These are phyloP conservation scores for Dicrostonyx torquatus DNA, from an alignment of 2,797 vertebrate species.

Conservation along the genomic window DNA sequence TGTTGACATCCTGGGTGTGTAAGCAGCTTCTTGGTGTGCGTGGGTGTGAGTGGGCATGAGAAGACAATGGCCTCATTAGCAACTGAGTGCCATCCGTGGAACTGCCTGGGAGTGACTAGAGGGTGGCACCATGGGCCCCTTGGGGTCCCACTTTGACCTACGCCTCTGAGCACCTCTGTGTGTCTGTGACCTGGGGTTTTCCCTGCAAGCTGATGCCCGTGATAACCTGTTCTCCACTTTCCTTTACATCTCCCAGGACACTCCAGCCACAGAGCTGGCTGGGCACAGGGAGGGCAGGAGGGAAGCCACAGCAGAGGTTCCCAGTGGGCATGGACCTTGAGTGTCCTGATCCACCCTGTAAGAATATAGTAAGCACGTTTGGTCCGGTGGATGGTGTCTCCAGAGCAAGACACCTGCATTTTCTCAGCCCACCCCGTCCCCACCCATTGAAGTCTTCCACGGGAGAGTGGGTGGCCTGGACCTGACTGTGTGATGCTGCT, in stretches of 20 bases:
- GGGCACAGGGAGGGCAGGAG: accelerated
- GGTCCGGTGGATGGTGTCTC: background rate
- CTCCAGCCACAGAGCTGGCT: background rate
- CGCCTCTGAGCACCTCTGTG: background rate
- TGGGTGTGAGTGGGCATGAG: background rate
- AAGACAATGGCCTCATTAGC: accelerated
- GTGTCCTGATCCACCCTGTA: accelerated
- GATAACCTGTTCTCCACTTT: too few relatives aligned
- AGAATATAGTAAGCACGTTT: accelerated
- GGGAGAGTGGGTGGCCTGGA: background rate
- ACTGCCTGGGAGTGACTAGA: background rate
- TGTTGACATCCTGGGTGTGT: slow-evolving; percentile 94
- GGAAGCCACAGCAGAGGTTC: accelerated
- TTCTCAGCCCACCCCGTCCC: background rate
- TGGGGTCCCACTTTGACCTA: background rate
- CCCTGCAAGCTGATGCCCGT: accelerated
- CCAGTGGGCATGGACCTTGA: accelerated
- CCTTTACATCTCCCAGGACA: accelerated
- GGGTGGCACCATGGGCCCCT: accelerated
- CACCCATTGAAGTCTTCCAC: accelerated
- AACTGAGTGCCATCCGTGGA: accelerated
- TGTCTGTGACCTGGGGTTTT: background rate
- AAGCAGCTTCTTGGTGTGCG: background rate
- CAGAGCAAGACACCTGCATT: accelerated
- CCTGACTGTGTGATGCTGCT: accelerated